Conservation (phyloP, 1,140 invertebrate species). For the Pseudobourletiella spinata region DNA sequence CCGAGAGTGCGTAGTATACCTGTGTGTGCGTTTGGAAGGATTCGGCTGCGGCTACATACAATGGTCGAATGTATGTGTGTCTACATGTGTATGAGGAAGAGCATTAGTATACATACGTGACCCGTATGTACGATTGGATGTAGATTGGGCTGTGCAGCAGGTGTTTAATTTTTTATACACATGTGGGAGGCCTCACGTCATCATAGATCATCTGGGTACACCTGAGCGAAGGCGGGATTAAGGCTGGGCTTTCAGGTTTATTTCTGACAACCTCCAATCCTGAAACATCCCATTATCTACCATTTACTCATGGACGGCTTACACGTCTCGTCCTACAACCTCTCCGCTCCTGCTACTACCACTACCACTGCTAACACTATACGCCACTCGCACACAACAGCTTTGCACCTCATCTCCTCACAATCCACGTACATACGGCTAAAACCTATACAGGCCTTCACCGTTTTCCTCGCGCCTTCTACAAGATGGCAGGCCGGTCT, state of each 20-base stretch:
- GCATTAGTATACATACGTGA: too few relatives aligned
- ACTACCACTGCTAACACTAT: neutral
- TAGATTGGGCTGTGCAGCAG: conserved; percentile 24
- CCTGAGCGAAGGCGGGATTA: conserved; percentile 25
- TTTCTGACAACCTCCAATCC: conserved; percentile 29
- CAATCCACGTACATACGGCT: too few relatives aligned
- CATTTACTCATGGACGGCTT: conserved; percentile 16
- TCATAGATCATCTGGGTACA: conserved; percentile 24
- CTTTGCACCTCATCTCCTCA: too few relatives aligned
- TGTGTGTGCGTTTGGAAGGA: too few relatives aligned
- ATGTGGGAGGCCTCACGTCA: conserved; percentile 27
- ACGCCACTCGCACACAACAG: neutral
- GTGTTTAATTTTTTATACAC: conserved; percentile 29
- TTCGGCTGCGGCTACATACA: too few relatives aligned
- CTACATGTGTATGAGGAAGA: too few relatives aligned
- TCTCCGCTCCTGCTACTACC: neutral
- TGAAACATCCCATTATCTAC: conserved; percentile 24
- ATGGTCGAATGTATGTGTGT: too few relatives aligned
- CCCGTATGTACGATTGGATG: neutral
- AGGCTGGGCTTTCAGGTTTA: conserved; percentile 16
- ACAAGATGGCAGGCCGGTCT: too few relatives aligned
- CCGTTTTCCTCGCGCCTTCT: too few relatives aligned
- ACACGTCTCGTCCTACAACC: neutral
- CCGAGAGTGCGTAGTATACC: too few relatives aligned
- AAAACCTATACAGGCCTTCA: too few relatives aligned